These are phyloP conservation scores for Caenorhabditis japonica DNA, from an alignment of 2,888 invertebrate genomes.

Conservation along the genomic window DNA sequence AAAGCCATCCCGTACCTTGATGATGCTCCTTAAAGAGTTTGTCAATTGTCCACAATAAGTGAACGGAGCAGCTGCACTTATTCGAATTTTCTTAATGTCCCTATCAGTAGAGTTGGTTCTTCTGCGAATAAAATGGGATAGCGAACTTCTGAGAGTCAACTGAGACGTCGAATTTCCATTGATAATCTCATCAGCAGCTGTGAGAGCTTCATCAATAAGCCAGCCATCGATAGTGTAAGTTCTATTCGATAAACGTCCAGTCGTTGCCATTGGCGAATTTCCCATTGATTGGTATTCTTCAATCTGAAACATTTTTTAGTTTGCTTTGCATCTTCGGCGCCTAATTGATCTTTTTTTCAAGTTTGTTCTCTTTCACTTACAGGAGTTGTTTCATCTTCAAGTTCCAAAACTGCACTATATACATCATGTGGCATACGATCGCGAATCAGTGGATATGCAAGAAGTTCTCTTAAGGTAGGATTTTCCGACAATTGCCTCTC, in stretches of 20 bases:
- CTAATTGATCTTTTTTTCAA: background rate
- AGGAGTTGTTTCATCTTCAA: slow-evolving; percentile 39
- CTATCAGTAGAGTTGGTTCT: slow-evolving; percentile 17
- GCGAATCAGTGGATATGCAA: slow-evolving; percentile 61
- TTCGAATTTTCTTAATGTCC: slow-evolving; percentile 49
- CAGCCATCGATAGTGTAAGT: slow-evolving; percentile 66
- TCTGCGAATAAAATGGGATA: slow-evolving; percentile 30
- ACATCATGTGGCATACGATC: slow-evolving; percentile 57
- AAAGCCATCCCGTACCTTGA: slow-evolving; percentile 52
- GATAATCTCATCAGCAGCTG: slow-evolving; percentile 11
- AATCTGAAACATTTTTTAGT: slow-evolving; percentile 28
- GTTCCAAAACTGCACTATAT: slow-evolving; percentile 29
- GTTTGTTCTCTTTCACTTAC: slow-evolving; percentile 22
- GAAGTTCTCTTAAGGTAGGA: slow-evolving; percentile 55
- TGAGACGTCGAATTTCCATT: slow-evolving; percentile 15
- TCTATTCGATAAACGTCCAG: slow-evolving; percentile 1
- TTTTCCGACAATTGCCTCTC: slow-evolving; percentile 47
- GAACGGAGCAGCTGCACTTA: slow-evolving; percentile 73
- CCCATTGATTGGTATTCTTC: slow-evolving; percentile 27
- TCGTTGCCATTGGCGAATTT: background rate
- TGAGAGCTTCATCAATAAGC: slow-evolving; percentile 64
- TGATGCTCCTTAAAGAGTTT: slow-evolving; percentile 67
- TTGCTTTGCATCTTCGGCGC: background rate
- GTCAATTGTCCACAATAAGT: slow-evolving; percentile 71
- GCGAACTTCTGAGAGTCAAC: slow-evolving; percentile 19